Evolutionary conservation across 2,888 invertebrate species (phyloP), one percentile per base, ranked within the genome.

Genomic region (Trichopoda pennipes): DNA sequence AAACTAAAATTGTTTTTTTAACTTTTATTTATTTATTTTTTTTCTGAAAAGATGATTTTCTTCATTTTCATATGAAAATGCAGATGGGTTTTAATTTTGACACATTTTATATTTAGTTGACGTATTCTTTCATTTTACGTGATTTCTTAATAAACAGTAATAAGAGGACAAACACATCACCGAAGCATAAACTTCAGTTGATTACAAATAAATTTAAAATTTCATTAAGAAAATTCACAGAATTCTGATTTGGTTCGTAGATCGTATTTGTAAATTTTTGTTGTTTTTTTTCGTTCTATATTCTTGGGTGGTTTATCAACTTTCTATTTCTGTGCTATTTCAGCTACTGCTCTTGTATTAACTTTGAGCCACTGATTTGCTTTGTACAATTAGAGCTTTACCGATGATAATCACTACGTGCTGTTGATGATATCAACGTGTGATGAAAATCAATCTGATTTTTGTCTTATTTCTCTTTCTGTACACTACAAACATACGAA

Each of bases 331-430:
- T 38, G 42, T 53, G 28, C 42, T 19, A 17, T 2, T 60, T 68
- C 35, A 64, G 44, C 58, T 74, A 42, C 23, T 74, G 68, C 61
- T 81, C 61, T 53, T 78, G 66, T 58, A 53, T 74, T 81, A 66
- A 76, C 75, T 79, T 81, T 76, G 80, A 74, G 85, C 84, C 85
- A 83, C 84, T 87, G 85, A 88, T 86, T 88, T 81, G 68, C 80
- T 79, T 81, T 78, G 78, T 78, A 76, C 78, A 84, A 81, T 79
- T 81, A 83, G 83, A 77, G 73, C 58, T 74, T 64, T 66, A 70
- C 64, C 77, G 58, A 80, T 80, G 69, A 77, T 82, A 82, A 82
- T 82, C 79, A 82, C 82, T 82, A 82, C 82, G 82, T 82, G 82
- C 75, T 72, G 63, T 42, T 82, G 79, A 82, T 76, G 75, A 63